These are phyloP conservation scores for Serranus cabrilla DNA, from an alignment of 2,797 vertebrate species.

Conservation along the genomic window DNA sequence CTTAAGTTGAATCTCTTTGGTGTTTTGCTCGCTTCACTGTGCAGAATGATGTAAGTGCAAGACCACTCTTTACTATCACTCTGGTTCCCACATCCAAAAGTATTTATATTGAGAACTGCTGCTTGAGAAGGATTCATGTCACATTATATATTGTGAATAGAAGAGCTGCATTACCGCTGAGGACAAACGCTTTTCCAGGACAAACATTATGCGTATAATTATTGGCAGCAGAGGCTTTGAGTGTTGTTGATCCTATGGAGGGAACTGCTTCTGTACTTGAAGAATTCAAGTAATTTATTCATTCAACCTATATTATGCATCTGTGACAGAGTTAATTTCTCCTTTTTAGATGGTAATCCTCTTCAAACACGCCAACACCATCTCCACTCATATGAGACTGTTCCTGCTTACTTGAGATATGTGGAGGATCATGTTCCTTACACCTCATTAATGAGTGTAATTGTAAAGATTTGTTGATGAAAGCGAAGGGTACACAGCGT, in stretches of 20 bases:
- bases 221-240: neutral
- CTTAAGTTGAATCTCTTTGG: neutral
- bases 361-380: neutral
- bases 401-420: constrained; percentile 14
- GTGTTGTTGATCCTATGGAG: neutral
- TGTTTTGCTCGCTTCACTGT: neutral
- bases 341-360: neutral
- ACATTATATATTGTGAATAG: neutral
- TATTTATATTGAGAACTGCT: neutral
- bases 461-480: constrained; percentile 32
- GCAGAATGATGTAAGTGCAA: neutral
- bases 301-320: neutral
- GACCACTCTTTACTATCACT: neutral
- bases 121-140: neutral
- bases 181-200: neutral
- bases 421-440: constrained; percentile 33
- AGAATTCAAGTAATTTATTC: neutral
- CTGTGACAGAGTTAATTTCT: neutral
- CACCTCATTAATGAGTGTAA: constrained; percentile 37
- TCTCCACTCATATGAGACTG: neutral
- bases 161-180: neutral
- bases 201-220: neutral
- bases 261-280: neutral
- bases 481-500: neutral
- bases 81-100: neutral